These are phyloP conservation scores for Dicycla oo DNA, from an alignment of 2,888 invertebrate genomes.

Conservation along the genomic window DNA sequence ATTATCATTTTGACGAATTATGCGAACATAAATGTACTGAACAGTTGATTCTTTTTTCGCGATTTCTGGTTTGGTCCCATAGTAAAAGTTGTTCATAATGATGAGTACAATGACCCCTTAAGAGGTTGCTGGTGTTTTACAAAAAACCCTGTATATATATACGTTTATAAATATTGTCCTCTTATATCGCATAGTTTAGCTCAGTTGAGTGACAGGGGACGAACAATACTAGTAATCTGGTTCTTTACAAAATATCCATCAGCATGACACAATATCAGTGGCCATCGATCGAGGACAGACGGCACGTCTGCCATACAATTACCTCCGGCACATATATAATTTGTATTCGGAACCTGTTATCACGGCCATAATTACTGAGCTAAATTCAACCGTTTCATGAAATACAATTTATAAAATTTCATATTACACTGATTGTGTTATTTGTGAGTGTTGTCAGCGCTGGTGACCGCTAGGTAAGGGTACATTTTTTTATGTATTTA, in stretches of 20 bases:
- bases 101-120: too few species aligned
- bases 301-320: slow-evolving; percentile 67
- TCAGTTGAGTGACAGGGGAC: too few species aligned
- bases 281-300: slow-evolving; percentile 69
- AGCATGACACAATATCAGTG: slow-evolving; percentile 44
- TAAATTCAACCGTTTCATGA: slow-evolving; percentile 58
- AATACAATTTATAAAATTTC: slow-evolving; percentile 26
- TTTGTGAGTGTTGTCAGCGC: background rate
- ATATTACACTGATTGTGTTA: slow-evolving; percentile 25
- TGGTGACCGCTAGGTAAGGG: background rate
- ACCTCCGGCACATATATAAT: slow-evolving; percentile 68
- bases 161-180: too few species aligned
- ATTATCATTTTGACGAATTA: too few species aligned
- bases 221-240: too few species aligned
- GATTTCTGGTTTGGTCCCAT: too few species aligned
- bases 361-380: slow-evolving; percentile 67
- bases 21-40: too few species aligned
- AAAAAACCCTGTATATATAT: too few species aligned
- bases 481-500: background rate
- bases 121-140: too few species aligned
- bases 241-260: background rate
- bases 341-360: slow-evolving; percentile 70
- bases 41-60: too few species aligned
- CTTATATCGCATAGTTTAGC: too few species aligned
- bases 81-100: too few species aligned